Base-by-base conservation (phyloP, 1,140 invertebrate species). In the Hesperophylax magnus region DNA sequence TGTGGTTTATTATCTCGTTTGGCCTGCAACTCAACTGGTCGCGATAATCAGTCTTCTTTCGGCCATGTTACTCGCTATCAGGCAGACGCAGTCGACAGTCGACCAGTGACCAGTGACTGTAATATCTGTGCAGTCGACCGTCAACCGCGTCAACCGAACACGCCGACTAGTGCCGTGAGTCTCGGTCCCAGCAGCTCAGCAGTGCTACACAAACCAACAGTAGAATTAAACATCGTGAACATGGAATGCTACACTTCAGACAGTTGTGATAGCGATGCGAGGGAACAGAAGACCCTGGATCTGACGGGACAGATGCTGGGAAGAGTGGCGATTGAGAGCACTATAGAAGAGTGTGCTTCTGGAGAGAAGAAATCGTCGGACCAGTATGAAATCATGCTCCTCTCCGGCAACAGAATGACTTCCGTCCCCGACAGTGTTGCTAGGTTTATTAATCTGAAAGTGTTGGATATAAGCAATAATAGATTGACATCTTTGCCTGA, bases 391-490 rank as follows among this genome's bases (percentile, higher is more conserved):
- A 94, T 92, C 6, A 87, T 96, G 67, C 86, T 95, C 22, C 87
- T 96, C 1, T 92, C 94, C 84, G 93, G 95, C 81, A 96, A 96
- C 86, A 91, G 92, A 3, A 87, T 97, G 58, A 88, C 86, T 61
- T 84, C 85, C 2, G 80, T 93, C 39, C 92, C 92, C 14, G 86
- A 87, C 0, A 88, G 90, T 27, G 87, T 95, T 65, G 88, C 88
- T 54, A 92, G 89, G 83, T 96, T 96, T 86, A 88, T 84, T 75
- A 94, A 94, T 86, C 88, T 96, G 31, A 93, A 92, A 85, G 92
- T 93, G 18, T 87, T 99, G 77, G 97, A 99, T 87, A 87, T 99
- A 18, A 98, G 97, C 84, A 95, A 94, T 82, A 98, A 98, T 88
- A 92, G 93, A n/a, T 86, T 99, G 2, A 93, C 90, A 9, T 88